These are phyloP conservation scores for Philaethria dido DNA, from an alignment of 2,888 invertebrate species.

Conservation along the genomic window DNA sequence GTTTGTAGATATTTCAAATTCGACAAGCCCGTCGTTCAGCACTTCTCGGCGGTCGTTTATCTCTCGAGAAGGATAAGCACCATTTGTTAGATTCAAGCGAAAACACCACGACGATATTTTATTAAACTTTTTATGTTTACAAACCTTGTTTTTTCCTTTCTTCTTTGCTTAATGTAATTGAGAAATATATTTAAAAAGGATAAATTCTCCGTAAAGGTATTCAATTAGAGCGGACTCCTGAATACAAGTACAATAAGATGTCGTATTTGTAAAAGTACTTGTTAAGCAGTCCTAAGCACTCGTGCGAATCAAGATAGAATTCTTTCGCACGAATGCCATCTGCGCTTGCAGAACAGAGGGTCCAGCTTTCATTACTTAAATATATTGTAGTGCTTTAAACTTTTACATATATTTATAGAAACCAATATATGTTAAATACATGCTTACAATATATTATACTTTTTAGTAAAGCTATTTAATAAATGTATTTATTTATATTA, in stretches of 20 bases:
- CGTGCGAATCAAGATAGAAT: constrained; percentile 16
- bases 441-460: too few relatives aligned
- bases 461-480: too few relatives aligned
- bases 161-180: background rate
- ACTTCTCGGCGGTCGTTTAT: constrained; percentile 65
- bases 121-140: constrained; percentile 34
- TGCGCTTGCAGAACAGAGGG: constrained; percentile 2
- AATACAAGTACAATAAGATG: background rate
- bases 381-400: background rate
- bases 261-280: constrained; percentile 11
- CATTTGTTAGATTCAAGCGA: constrained; percentile 64
- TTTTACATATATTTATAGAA: background rate
- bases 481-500: too few relatives aligned
- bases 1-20: constrained; percentile 53
- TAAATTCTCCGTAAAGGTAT: background rate
- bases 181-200: background rate
- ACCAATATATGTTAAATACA: too few relatives aligned
- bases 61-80: constrained; percentile 66
- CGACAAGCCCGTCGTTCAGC: constrained; percentile 67
- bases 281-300: constrained; percentile 12
- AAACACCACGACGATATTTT: constrained; percentile 50
- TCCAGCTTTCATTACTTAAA: background rate
- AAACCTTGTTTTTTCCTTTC: background rate
- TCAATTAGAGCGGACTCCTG: background rate
- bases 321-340: constrained; percentile 16